Percentiles rank a stretch among this genome's conserved stretches.
Evolutionary conservation across 1,140 invertebrate genomes (phyloP).

Genomic region (Papilio machaon): DNA sequence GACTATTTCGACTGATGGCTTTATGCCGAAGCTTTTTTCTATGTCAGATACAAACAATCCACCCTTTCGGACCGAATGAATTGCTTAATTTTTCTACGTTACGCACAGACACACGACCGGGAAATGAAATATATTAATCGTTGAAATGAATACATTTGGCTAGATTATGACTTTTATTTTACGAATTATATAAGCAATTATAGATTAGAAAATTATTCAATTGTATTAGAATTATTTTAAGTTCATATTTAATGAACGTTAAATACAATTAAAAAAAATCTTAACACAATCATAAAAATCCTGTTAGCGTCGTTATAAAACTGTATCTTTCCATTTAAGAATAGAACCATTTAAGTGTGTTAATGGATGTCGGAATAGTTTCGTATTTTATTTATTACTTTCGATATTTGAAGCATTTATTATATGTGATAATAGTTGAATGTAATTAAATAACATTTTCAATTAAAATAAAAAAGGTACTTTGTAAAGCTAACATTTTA

Average conservation of each 20-base stretch:
- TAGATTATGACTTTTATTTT: not conserved
- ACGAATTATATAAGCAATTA: not conserved
- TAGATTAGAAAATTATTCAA: not conserved
- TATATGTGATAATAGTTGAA: not conserved
- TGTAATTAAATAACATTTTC: not conserved
- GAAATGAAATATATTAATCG: constrained; percentile 19
- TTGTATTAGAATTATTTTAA: not conserved
- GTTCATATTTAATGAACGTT: not conserved
- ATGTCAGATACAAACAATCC: constrained; percentile 75
- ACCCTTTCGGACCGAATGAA: constrained; percentile 77
- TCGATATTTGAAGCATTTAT: not conserved
- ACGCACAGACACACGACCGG: constrained; percentile 50
- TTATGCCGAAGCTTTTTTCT: constrained; percentile 68
- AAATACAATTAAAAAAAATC: not conserved
- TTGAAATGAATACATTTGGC: constrained; percentile 8
- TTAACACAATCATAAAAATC: constrained; percentile 16
- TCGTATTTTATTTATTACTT: not conserved
- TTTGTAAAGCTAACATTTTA: not conserved
- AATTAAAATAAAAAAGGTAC: not conserved
- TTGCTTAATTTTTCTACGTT: constrained; percentile 77
- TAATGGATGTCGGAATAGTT: constrained; percentile 19
- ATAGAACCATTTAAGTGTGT: constrained; percentile 16
- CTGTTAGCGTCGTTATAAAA: constrained; percentile 25
- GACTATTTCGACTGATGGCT: constrained; percentile 70
- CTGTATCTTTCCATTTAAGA: constrained; percentile 12